Percentiles rank a stretch among this genome's conserved stretches.
Evolutionary conservation across 2,888 invertebrate species (phyloP).

Genomic region (Cyrtodaria siliqua): DNA sequence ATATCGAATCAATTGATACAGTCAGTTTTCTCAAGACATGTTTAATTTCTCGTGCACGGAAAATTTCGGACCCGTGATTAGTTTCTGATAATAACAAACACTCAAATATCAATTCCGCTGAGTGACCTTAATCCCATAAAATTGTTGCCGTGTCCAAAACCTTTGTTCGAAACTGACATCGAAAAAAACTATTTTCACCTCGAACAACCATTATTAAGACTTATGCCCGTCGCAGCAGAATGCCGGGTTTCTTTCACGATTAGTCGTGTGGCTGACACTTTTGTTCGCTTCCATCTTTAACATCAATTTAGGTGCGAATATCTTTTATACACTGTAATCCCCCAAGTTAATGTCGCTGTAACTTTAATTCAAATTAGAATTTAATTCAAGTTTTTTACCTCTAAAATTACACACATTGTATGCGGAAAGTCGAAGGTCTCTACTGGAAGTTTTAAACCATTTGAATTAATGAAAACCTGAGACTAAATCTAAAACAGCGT

Average conservation of each 20-base stretch:
- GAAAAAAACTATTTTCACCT: neutral
- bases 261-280: constrained; percentile 29
- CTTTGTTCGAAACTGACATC: constrained; percentile 7
- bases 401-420: no score
- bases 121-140: neutral
- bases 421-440: no score
- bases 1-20: constrained; percentile 18
- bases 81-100: neutral
- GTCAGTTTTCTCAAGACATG: constrained; percentile 10
- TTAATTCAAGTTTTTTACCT: no score
- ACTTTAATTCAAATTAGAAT: neutral
- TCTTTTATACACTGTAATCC: neutral
- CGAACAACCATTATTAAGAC: neutral
- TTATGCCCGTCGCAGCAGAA: neutral
- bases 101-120: neutral
- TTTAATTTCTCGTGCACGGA: no score
- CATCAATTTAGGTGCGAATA: constrained; percentile 5
- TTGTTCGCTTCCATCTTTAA: constrained; percentile 12
- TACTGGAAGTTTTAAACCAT: no score
- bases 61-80: no score
- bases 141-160: neutral
- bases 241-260: neutral
- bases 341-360: constrained; percentile 1
- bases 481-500: no score
- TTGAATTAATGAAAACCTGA: no score